Evolutionary conservation across 2,888 invertebrate species (phyloP).

Genomic region (Tenthredo scrophulariae): DNA sequence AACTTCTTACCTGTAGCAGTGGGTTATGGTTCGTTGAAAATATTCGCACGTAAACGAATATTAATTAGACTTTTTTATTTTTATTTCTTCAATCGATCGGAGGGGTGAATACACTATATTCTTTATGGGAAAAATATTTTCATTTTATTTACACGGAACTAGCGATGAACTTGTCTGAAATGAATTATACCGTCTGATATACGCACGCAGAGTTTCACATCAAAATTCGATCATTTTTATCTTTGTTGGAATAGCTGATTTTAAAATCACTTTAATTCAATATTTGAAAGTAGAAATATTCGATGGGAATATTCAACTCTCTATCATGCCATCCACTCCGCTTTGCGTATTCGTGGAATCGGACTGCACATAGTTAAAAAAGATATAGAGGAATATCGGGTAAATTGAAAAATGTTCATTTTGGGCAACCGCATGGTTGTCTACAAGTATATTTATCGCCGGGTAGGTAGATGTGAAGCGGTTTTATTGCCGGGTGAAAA

Average conservation of each 20-base stretch:
- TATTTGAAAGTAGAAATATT: not conserved
- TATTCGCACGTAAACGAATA: not conserved
- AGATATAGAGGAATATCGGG: not conserved
- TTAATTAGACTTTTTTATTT: no score
- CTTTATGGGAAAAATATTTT: no score
- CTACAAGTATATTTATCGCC: not conserved
- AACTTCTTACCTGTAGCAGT: no score
- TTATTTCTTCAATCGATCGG: no score
- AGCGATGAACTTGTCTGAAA: not conserved
- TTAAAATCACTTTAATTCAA: not conserved
- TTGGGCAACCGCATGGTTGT: not conserved
- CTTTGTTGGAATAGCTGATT: not conserved
- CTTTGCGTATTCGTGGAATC: not conserved
- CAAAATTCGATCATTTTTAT: not conserved
- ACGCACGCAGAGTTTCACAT: no score
- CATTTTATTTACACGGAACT: not conserved
- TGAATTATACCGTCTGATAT: no score
- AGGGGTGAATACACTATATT: no score
- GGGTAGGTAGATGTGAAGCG: not conserved
- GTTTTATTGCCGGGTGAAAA: not conserved
- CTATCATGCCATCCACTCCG: not conserved
- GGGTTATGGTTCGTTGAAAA: no score
- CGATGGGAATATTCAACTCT: not conserved
- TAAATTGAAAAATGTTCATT: slow-evolving; percentile 25
- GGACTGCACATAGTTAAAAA: not conserved